Percentiles rank a stretch among this genome's conserved stretches.
Conservation (phyloP, 2,888 invertebrate species). For the Orthosia gracilis region DNA sequence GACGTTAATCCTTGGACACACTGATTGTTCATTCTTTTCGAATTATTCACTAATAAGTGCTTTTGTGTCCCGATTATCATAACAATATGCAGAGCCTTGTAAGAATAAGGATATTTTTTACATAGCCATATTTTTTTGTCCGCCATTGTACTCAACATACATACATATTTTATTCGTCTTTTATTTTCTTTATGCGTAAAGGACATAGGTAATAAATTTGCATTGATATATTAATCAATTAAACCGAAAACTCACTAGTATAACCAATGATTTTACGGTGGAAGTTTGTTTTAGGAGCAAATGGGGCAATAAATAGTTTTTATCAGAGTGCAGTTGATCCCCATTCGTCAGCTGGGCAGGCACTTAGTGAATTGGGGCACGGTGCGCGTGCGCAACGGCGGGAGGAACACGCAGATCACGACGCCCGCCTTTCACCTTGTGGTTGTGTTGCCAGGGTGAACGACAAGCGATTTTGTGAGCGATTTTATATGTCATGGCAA, state of each 20-base stretch:
- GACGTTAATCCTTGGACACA: slow-evolving; percentile 55
- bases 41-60: slow-evolving; percentile 54
- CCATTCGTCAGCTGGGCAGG: slow-evolving; percentile 80
- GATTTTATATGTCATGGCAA: neutral
- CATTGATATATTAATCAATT: slow-evolving; percentile 55
- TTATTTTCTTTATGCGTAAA: slow-evolving; percentile 21
- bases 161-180: slow-evolving; percentile 29
- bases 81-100: slow-evolving; percentile 57
- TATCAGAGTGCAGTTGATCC: slow-evolving; percentile 75
- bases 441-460: slow-evolving; percentile 42
- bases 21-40: slow-evolving; percentile 57
- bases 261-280: slow-evolving; percentile 67
- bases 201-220: slow-evolving; percentile 50
- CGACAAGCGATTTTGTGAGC: slow-evolving; percentile 39
- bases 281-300: slow-evolving; percentile 64
- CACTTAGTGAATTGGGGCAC: slow-evolving; percentile 83
- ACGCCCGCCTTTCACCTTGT: slow-evolving; percentile 80
- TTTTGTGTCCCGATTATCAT: slow-evolving; percentile 50
- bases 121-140: slow-evolving; percentile 42
- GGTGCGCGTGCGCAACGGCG: slow-evolving; percentile 73
- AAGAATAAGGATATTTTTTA: slow-evolving; percentile 44
- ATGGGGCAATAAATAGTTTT: slow-evolving; percentile 74
- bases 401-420: slow-evolving; percentile 69
- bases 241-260: slow-evolving; percentile 54
- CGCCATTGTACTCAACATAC: slow-evolving; percentile 26